A percentile compares a stretch with the other conserved stretches of the same genome.
phyloP scores from a whole-genome alignment of 1,140 invertebrate genomes.

The Camponotus vicinus region DNA sequence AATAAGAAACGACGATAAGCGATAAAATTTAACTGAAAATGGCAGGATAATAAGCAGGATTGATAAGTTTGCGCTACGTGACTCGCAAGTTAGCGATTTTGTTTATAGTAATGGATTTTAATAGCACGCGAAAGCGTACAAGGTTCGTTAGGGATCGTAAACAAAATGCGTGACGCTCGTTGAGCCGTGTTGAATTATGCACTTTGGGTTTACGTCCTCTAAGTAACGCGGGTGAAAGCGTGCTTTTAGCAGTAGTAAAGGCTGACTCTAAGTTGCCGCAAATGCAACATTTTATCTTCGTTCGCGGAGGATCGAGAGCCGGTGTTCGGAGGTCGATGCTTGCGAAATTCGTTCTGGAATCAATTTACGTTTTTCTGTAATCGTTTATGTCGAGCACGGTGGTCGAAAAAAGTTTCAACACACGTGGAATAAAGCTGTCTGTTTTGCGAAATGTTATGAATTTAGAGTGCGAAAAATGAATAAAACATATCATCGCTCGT shows the following conservation, averaged over 20 bases:
- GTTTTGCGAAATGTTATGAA: conserved; percentile 64
- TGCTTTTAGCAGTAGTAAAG: conserved; percentile 49
- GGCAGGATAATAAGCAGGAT: neutral
- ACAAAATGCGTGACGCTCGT: conserved; percentile 60
- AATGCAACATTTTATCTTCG: conserved; percentile 41
- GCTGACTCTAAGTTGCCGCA: conserved; percentile 19
- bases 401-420: conserved; percentile 56
- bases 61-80: neutral
- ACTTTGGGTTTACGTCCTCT: conserved; percentile 60
- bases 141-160: conserved; percentile 68
- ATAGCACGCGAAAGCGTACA: conserved; percentile 56
- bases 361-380: conserved; percentile 54
- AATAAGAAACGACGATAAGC: conserved; percentile 18
- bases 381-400: conserved; percentile 53
- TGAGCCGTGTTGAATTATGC: conserved; percentile 61
- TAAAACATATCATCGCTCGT: conserved; percentile 59
- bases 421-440: conserved; percentile 59
- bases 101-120: conserved; percentile 61
- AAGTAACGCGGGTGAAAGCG: conserved; percentile 48
- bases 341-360: conserved; percentile 38
- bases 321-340: neutral
- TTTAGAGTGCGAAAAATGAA: conserved; percentile 63
- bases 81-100: conserved; percentile 29
- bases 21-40: conserved; percentile 43
- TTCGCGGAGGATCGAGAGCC: conserved; percentile 12